phyloP scores from a whole-genome alignment of 2,888 invertebrate species.

The Polyommatus icarus region DNA sequence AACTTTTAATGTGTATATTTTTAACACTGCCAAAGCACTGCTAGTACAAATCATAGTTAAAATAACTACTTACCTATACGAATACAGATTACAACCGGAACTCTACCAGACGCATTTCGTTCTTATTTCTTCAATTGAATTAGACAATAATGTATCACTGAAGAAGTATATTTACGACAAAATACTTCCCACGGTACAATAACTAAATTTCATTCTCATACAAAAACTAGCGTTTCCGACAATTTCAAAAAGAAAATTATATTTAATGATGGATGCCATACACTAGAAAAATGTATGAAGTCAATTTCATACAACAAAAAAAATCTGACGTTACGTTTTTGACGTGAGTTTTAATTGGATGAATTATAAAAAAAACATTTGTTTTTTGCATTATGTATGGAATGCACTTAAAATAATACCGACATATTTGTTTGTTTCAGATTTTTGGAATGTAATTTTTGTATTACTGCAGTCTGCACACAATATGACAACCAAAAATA shows the following conservation, averaged over 20 bases:
- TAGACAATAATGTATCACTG: constrained; percentile 13
- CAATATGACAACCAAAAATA: too few relatives aligned
- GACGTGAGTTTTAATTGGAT: neutral
- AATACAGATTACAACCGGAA: neutral
- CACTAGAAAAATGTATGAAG: constrained; percentile 1
- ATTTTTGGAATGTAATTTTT: too few relatives aligned
- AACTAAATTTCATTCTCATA: constrained; percentile 32
- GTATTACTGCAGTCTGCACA: too few relatives aligned
- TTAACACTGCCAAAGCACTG: too few relatives aligned
- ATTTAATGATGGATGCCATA: constrained; percentile 10
- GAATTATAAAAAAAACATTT: neutral
- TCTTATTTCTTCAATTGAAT: constrained; percentile 20
- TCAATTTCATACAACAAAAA: neutral
- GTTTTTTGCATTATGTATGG: neutral
- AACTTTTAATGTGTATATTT: too few relatives aligned
- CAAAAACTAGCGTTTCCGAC: constrained; percentile 31
- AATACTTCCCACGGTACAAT: constrained; percentile 29
- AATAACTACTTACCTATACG: too few relatives aligned
- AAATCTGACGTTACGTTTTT: neutral
- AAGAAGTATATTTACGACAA: constrained; percentile 25
- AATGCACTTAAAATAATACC: neutral
- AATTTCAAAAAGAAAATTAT: constrained; percentile 32
- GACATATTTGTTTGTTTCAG: neutral
- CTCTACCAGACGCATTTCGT: neutral
- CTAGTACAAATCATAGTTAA: too few relatives aligned